Conservation (phyloP, 2,888 invertebrate species). For the Caenorhabditis virilis region DNA sequence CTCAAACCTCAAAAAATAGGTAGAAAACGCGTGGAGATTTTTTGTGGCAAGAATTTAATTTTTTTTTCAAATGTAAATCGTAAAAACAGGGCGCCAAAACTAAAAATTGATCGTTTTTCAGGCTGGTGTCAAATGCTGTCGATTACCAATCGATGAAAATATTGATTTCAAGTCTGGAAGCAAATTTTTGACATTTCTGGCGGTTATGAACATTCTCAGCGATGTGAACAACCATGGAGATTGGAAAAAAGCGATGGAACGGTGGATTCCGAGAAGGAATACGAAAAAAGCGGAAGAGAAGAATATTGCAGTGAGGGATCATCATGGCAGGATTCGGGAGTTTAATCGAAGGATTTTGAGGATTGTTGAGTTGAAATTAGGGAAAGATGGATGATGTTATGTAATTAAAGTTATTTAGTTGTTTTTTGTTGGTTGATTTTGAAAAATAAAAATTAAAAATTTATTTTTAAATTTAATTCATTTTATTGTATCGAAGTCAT, state of each 20-base stretch:
- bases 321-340: constrained; percentile 34
- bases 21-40: too few relatives aligned
- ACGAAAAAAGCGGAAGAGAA: constrained; percentile 45
- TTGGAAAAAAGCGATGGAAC: constrained; percentile 51
- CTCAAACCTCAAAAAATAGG: too few relatives aligned
- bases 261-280: constrained; percentile 58
- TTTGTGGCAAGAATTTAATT: too few relatives aligned
- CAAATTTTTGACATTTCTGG: constrained; percentile 57
- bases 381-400: constrained; percentile 3
- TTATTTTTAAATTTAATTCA: neutral
- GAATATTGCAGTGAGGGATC: constrained; percentile 27
- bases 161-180: constrained; percentile 53
- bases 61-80: too few relatives aligned
- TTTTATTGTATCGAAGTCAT: too few relatives aligned
- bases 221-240: constrained; percentile 54
- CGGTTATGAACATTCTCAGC: constrained; percentile 58
- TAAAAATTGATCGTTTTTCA: too few relatives aligned
- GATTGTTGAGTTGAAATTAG: constrained; percentile 20
- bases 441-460: neutral
- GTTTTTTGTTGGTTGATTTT: constrained; percentile 1
- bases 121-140: constrained; percentile 48
- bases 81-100: too few relatives aligned
- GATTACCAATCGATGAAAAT: constrained; percentile 29
- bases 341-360: constrained; percentile 47
- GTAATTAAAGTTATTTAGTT: neutral